Conservation (phyloP, 1,140 invertebrate genomes). For the Bemisia tabaci region DNA sequence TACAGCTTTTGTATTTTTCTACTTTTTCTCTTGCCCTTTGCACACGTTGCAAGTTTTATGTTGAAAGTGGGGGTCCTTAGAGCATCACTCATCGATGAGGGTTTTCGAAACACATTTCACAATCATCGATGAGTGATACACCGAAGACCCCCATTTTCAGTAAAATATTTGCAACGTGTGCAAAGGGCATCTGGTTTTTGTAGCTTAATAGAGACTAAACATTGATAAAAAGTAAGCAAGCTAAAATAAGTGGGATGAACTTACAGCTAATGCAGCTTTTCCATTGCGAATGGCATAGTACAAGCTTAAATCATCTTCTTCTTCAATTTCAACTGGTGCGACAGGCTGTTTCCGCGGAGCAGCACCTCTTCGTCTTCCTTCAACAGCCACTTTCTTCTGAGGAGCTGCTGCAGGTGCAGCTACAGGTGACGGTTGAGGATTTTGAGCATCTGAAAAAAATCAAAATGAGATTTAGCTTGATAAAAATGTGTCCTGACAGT, state of each 20-base stretch:
- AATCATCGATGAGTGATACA: too few species aligned
- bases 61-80: too few species aligned
- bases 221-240: too few species aligned
- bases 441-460: slow-evolving; percentile 11
- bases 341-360: slow-evolving; percentile 25
- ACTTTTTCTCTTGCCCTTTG: too few species aligned
- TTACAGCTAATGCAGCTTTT: slow-evolving; percentile 58
- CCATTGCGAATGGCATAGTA: slow-evolving; percentile 70
- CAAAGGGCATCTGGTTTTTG: too few species aligned
- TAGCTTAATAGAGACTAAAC: slow-evolving; percentile 10
- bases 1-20: too few species aligned
- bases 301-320: slow-evolving; percentile 64
- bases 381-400: slow-evolving; percentile 23
- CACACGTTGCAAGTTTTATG: too few species aligned
- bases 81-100: too few species aligned
- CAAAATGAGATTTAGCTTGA: not conserved
- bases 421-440: slow-evolving; percentile 27
- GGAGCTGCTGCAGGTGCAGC: slow-evolving; percentile 25
- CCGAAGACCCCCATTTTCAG: too few species aligned
- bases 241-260: too few species aligned
- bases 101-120: too few species aligned
- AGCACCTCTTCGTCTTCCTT: slow-evolving; percentile 32
- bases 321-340: slow-evolving; percentile 32
- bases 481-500: not conserved
- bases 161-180: too few species aligned